These are phyloP conservation scores for Crotalus viridis DNA, from an alignment of 2,113 vertebrate species.

Conservation along the genomic window DNA sequence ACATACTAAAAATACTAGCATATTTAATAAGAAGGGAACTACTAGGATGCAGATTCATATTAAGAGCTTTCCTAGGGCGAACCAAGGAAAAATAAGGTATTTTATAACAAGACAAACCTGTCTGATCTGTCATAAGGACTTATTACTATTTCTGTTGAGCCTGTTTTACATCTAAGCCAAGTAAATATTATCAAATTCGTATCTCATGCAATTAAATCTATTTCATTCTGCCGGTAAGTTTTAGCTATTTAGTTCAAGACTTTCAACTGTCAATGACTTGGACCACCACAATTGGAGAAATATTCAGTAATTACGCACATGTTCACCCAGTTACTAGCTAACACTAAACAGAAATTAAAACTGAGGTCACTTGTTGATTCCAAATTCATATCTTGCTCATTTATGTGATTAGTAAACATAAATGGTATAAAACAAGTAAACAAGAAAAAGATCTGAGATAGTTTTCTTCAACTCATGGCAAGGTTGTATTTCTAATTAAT, in stretches of 20 bases:
- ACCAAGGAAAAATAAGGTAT: background rate
- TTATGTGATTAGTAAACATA: background rate
- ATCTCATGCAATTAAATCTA: background rate
- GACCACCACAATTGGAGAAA: background rate
- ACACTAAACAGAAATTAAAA: background rate
- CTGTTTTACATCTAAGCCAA: background rate
- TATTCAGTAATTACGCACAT: background rate
- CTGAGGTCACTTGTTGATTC: background rate
- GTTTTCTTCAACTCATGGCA: background rate
- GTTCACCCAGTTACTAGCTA: background rate
- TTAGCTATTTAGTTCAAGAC: background rate
- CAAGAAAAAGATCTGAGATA: background rate
- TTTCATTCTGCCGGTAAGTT: background rate
- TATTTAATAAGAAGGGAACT: background rate
- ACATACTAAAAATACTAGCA: background rate
- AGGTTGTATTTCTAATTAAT: background rate
- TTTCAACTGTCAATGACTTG: background rate
- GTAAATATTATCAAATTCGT: background rate
- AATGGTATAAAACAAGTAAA: background rate
- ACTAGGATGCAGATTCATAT: background rate
- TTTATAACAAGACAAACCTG: background rate
- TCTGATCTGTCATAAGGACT: background rate
- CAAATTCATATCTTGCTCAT: background rate
- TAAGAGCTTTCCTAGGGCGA: background rate
- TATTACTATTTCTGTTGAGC: background rate